phyloP scores from a whole-genome alignment of 2,888 invertebrate genomes.

The Nebria salina region DNA sequence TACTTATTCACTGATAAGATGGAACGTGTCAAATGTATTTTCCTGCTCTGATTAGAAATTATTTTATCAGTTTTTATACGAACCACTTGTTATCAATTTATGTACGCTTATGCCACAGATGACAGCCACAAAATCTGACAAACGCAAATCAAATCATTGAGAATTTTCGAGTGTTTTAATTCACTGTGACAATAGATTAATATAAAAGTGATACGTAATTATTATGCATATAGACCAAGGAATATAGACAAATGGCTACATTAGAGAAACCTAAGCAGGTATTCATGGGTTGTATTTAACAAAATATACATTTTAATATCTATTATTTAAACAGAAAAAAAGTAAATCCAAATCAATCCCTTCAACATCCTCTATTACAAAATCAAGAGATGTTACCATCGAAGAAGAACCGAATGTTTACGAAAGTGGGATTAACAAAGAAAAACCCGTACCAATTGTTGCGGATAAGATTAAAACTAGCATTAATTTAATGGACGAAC shows the following conservation, averaged over 20 bases:
- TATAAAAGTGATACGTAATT: background rate
- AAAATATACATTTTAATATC: conserved; percentile 4
- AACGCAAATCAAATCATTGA: background rate
- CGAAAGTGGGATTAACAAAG: background rate
- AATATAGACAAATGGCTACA: conserved; percentile 33
- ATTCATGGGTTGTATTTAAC: background rate
- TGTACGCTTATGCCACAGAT: background rate
- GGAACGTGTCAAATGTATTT: too few species aligned
- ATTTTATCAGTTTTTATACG: too few species aligned
- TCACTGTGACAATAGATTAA: conserved; percentile 1
- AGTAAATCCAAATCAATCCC: conserved; percentile 34
- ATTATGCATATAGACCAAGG: conserved; percentile 13
- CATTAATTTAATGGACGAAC: background rate
- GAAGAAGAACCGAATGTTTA: conserved; percentile 4
- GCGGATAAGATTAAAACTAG: background rate
- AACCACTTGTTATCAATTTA: too few species aligned
- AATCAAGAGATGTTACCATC: background rate
- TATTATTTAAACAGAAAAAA: conserved; percentile 28
- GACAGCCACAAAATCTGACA: conserved; percentile 33
- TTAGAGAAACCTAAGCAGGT: conserved; percentile 43
- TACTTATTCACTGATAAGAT: too few species aligned
- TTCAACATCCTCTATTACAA: conserved; percentile 30
- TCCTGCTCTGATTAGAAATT: too few species aligned
- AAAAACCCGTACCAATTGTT: background rate
- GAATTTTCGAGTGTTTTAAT: background rate